Evolutionary conservation across 2,113 vertebrate genomes (phyloP).

Genomic region (Puntigrus tetrazona): DNA sequence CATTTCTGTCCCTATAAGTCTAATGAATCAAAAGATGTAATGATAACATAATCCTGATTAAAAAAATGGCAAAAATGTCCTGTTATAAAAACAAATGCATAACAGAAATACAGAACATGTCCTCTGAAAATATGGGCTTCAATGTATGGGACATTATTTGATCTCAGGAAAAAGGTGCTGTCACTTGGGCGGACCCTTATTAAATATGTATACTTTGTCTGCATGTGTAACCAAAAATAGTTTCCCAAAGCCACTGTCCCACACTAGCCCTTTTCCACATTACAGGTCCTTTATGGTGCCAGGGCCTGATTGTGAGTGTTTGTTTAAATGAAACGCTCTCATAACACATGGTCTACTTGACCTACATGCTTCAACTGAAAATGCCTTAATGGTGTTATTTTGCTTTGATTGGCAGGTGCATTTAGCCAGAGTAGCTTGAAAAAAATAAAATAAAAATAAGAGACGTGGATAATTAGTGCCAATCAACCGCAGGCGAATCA

Average conservation of each 20-base stretch:
- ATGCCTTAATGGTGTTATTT: slow-evolving; percentile 37
- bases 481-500: slow-evolving; percentile 55
- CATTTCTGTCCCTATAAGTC: neutral
- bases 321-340: neutral
- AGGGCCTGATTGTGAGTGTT: neutral
- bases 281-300: neutral
- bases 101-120: slow-evolving; percentile 50
- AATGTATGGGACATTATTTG: slow-evolving; percentile 50
- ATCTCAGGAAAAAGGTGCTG: neutral
- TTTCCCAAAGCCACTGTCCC: slow-evolving; percentile 56
- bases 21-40: neutral
- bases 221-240: slow-evolving; percentile 63
- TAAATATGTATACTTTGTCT: slow-evolving; percentile 39
- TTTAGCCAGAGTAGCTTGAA: slow-evolving; percentile 28
- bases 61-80: neutral
- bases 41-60: neutral
- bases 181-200: neutral
- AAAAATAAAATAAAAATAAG: neutral
- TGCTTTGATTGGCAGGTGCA: slow-evolving; percentile 52
- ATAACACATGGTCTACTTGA: slow-evolving; percentile 37
- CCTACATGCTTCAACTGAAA: slow-evolving; percentile 40
- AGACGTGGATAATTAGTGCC: slow-evolving; percentile 51
- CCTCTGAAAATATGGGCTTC: slow-evolving; percentile 3
- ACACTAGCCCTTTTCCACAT: slow-evolving; percentile 55
- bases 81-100: neutral